These are phyloP conservation scores for Nothoprocta pentlandii DNA, from an alignment of 2,113 vertebrate genomes.

Conservation along the genomic window DNA sequence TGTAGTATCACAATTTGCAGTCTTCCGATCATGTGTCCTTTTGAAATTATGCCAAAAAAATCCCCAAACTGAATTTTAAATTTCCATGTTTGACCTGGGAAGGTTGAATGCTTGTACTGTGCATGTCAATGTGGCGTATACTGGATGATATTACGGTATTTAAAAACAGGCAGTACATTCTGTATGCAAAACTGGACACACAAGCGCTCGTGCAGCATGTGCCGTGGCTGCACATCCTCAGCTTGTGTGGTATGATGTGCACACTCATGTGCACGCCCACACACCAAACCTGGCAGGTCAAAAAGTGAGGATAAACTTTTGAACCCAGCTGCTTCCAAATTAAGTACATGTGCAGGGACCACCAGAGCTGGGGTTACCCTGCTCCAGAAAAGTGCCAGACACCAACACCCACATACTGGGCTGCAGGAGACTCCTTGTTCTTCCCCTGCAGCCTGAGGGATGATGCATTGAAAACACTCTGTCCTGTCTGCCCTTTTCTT, in stretches of 20 bases:
- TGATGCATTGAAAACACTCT: background rate
- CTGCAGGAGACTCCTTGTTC: slow-evolving; percentile 27
- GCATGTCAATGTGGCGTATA: background rate
- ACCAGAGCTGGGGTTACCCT: slow-evolving; percentile 52
- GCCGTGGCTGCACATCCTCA: slow-evolving; percentile 19
- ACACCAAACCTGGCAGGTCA: slow-evolving; percentile 55
- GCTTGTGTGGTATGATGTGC: slow-evolving; percentile 48
- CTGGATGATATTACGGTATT: background rate
- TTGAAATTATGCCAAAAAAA: background rate
- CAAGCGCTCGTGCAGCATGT: accelerated
- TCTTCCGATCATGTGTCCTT: background rate
- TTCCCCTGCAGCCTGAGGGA: background rate
- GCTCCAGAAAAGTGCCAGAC: slow-evolving; percentile 45
- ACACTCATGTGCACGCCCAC: background rate
- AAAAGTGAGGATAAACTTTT: slow-evolving; percentile 70
- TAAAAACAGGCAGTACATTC: background rate
- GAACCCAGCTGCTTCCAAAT: slow-evolving; percentile 67
- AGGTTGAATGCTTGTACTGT: background rate
- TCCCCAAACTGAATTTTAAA: background rate
- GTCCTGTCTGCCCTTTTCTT: slow-evolving; percentile 53
- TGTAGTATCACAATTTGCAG: background rate
- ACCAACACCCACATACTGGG: slow-evolving; percentile 26
- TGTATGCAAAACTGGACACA: background rate
- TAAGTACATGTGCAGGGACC: slow-evolving; percentile 61
- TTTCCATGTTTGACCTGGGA: background rate